These are phyloP conservation scores for Aspidiotus rigidus DNA, from an alignment of 2,888 invertebrate genomes.

Conservation along the genomic window DNA sequence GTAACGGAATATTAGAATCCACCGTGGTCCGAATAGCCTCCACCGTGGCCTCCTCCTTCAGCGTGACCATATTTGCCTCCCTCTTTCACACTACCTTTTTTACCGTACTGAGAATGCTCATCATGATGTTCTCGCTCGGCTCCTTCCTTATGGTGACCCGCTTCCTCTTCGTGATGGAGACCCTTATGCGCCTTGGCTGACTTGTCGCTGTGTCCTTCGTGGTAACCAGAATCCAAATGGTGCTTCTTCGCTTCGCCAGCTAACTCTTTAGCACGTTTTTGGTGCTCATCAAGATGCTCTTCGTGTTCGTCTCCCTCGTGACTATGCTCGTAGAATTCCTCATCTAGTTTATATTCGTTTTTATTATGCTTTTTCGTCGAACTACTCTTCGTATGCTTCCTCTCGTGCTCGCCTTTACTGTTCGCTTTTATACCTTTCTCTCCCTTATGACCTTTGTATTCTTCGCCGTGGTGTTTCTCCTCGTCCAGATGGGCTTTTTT, in stretches of 20 bases:
- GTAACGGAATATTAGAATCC: neutral
- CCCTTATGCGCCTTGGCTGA: slow-evolving; percentile 54
- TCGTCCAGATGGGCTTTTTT: slow-evolving; percentile 50
- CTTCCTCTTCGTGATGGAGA: slow-evolving; percentile 47
- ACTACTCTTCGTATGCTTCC: slow-evolving; percentile 60
- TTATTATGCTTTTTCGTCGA: slow-evolving; percentile 65
- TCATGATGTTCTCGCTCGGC: slow-evolving; percentile 51
- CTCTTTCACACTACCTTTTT: slow-evolving; percentile 48
- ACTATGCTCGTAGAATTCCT: slow-evolving; percentile 64
- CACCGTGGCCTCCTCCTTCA: slow-evolving; percentile 38
- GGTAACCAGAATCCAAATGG: slow-evolving; percentile 48
- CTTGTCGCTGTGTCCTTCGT: slow-evolving; percentile 49
- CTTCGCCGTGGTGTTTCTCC: slow-evolving; percentile 50
- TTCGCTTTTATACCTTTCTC: slow-evolving; percentile 52
- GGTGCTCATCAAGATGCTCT: slow-evolving; percentile 52
- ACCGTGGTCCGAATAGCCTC: slow-evolving; percentile 9
- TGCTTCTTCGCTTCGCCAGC: slow-evolving; percentile 53
- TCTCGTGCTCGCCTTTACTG: slow-evolving; percentile 54
- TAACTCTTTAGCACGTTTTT: slow-evolving; percentile 49
- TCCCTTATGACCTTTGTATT: slow-evolving; percentile 48
- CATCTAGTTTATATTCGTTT: slow-evolving; percentile 68
- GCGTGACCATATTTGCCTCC: slow-evolving; percentile 48
- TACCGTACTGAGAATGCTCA: slow-evolving; percentile 49
- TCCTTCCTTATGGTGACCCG: slow-evolving; percentile 51
- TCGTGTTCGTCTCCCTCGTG: slow-evolving; percentile 57